Percentiles rank a stretch among this genome's conserved stretches.
Evolutionary conservation across 1,140 invertebrate species (phyloP).

Genomic region (Drosophila sechellia): DNA sequence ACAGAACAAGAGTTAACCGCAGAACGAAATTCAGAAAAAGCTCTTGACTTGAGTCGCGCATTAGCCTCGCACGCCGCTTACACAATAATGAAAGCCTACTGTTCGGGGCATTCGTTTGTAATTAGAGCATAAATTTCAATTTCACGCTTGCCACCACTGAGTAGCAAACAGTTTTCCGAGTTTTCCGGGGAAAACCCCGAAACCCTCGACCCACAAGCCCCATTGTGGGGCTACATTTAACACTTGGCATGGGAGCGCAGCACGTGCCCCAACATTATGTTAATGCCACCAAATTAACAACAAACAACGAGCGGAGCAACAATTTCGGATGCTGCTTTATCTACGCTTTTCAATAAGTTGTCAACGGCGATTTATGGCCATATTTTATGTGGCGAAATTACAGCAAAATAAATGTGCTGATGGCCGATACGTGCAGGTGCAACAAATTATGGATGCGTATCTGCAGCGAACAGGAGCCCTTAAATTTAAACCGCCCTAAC

Average conservation of each 20-base stretch:
- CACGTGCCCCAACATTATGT: conserved; percentile 55
- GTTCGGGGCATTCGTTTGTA: conserved; percentile 44
- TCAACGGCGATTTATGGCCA: conserved; percentile 65
- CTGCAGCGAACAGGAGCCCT: neutral
- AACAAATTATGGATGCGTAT: conserved; percentile 21
- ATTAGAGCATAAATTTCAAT: conserved; percentile 77
- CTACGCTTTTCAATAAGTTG: conserved; percentile 68
- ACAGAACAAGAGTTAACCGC: neutral
- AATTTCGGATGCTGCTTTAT: conserved; percentile 43
- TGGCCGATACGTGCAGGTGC: conserved; percentile 66
- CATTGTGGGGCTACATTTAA: conserved; percentile 39
- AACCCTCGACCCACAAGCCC: neutral
- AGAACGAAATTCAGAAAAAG: conserved; percentile 4
- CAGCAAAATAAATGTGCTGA: conserved; percentile 57
- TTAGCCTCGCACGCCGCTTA: conserved; percentile 56
- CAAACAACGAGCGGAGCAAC: conserved; percentile 19
- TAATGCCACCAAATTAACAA: conserved; percentile 48
- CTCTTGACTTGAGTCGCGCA: conserved; percentile 39
- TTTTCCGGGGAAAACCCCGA: conserved; percentile 13
- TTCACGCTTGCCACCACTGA: conserved; percentile 64
- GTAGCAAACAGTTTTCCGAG: conserved; percentile 32
- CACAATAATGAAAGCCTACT: conserved; percentile 47
- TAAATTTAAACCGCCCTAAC: too few species aligned
- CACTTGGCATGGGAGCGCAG: conserved; percentile 40
- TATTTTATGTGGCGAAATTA: conserved; percentile 61